These are phyloP conservation scores for Mus caroli DNA, from an alignment of 2,797 vertebrate genomes.

Conservation along the genomic window DNA sequence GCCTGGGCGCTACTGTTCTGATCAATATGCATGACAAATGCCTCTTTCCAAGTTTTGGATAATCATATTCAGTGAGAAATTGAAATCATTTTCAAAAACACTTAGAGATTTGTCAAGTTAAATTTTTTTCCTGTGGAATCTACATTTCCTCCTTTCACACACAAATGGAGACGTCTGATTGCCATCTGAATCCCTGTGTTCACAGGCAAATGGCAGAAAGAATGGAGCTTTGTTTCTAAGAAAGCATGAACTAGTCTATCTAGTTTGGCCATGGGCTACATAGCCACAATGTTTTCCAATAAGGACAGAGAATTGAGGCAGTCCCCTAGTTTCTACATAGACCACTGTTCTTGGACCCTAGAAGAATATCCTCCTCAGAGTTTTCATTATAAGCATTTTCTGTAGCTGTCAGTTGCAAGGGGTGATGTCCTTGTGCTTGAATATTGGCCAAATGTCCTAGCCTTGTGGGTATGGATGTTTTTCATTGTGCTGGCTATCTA, in stretches of 20 bases:
- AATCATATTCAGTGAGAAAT: background rate
- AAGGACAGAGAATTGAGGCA: background rate
- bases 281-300: background rate
- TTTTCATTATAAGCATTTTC: too few species aligned
- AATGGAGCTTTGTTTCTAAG: background rate
- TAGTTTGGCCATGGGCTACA: background rate
- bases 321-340: background rate
- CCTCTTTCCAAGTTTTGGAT: background rate
- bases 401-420: background rate
- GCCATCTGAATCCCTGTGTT: background rate
- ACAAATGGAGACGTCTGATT: background rate
- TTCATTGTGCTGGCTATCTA: background rate
- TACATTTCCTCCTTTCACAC: background rate
- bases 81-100: slow-evolving; percentile 16
- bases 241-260: background rate
- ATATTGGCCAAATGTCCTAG: background rate
- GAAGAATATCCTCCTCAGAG: background rate
- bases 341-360: background rate
- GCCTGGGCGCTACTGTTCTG: background rate
- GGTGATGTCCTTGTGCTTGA: too few species aligned
- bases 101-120: background rate
- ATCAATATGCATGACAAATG: background rate
- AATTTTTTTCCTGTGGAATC: background rate
- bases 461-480: background rate
- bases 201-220: background rate